Conservation (phyloP, 2,888 invertebrate species). For the Rhamnusium bicolor region DNA sequence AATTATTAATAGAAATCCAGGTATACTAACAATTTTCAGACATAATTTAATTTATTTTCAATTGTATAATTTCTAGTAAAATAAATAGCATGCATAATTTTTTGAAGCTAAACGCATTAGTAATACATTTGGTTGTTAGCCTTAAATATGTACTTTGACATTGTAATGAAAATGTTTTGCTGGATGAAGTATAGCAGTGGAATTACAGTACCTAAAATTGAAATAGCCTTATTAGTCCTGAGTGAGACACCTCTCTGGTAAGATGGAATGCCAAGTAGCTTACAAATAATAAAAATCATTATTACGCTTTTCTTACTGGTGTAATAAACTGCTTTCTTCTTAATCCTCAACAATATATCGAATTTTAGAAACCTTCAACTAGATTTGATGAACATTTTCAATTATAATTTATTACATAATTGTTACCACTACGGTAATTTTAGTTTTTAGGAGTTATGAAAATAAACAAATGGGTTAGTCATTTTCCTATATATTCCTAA, state of each 20-base stretch:
- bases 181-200: conserved; percentile 21
- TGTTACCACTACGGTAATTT: too few relatives aligned
- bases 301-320: too few relatives aligned
- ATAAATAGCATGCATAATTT: not conserved
- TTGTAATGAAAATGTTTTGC: conserved; percentile 20
- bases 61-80: not conserved
- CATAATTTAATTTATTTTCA: not conserved
- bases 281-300: not conserved
- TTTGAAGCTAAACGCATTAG: not conserved
- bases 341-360: too few relatives aligned
- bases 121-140: not conserved
- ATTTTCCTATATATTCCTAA: too few relatives aligned
- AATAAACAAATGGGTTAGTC: too few relatives aligned
- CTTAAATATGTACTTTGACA: conserved; percentile 12
- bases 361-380: too few relatives aligned
- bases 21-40: not conserved
- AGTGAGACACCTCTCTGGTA: conserved; percentile 29
- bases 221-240: conserved; percentile 33
- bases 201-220: conserved; percentile 29
- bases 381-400: too few relatives aligned
- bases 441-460: too few relatives aligned
- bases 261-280: conserved; percentile 28
- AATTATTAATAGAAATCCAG: not conserved
- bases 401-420: too few relatives aligned
- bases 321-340: too few relatives aligned